Evolutionary conservation across 2,888 invertebrate genomes (phyloP).

Genomic region (Eulithis prunata): DNA sequence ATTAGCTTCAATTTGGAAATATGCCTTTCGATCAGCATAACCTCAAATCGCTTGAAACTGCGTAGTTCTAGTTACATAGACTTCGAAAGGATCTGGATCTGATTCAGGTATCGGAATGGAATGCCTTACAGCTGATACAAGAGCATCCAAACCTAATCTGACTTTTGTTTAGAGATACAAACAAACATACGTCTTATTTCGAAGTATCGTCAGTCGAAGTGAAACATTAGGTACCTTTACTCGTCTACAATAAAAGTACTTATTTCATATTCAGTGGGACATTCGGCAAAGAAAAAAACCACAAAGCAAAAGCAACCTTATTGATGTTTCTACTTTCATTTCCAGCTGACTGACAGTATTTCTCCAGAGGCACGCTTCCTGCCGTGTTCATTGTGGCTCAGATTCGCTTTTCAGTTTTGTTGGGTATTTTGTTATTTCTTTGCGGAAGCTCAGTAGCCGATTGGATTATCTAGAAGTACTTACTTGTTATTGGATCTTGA

Average conservation of each 20-base stretch:
- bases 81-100: too few relatives aligned
- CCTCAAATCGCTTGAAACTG: not conserved
- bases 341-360: constrained; percentile 18
- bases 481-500: too few relatives aligned
- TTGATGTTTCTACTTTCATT: constrained; percentile 15
- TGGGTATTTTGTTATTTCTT: not conserved
- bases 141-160: too few relatives aligned
- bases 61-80: too few relatives aligned
- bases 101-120: too few relatives aligned
- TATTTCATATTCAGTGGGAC: constrained; percentile 19
- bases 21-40: not conserved
- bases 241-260: not conserved
- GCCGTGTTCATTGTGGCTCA: constrained; percentile 1
- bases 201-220: too few relatives aligned
- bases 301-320: constrained; percentile 14
- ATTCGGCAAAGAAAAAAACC: not conserved
- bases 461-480: too few relatives aligned
- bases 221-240: not conserved
- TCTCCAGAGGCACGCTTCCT: constrained; percentile 10
- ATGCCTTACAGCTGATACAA: too few relatives aligned
- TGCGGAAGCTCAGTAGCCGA: not conserved
- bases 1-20: not conserved
- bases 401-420: not conserved
- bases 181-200: too few relatives aligned
- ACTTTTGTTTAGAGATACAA: too few relatives aligned